Conservation (phyloP, 2,888 invertebrate species). For the Caenorhabditis doughertyi region DNA sequence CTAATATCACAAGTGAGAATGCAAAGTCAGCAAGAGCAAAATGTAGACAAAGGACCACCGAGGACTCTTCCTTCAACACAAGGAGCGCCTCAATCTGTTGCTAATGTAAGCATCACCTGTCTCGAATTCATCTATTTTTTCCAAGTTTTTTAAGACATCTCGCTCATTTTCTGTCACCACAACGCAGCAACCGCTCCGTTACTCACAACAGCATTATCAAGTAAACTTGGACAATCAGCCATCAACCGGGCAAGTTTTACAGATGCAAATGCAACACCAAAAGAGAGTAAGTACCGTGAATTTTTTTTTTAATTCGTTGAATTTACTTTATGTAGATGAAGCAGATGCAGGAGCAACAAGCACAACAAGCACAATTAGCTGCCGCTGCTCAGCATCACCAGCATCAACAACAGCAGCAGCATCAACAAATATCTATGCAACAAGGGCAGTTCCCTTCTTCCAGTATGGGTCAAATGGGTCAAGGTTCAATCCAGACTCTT, state of each 20-base stretch:
- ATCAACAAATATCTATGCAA: slow-evolving; percentile 19
- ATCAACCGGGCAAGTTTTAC: slow-evolving; percentile 69
- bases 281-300: slow-evolving; percentile 30
- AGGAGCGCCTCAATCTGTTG: background rate
- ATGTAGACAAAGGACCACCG: background rate
- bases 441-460: background rate
- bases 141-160: slow-evolving; percentile 32
- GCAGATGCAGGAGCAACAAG: slow-evolving; percentile 17
- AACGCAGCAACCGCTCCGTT: slow-evolving; percentile 26
- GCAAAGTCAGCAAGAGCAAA: slow-evolving; percentile 58
- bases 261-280: slow-evolving; percentile 67
- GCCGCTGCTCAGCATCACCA: slow-evolving; percentile 46
- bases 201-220: slow-evolving; percentile 43
- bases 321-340: slow-evolving; percentile 31
- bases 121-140: background rate
- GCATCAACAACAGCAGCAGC: slow-evolving; percentile 28
- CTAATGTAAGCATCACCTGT: slow-evolving; percentile 11
- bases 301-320: background rate
- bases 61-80: background rate
- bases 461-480: slow-evolving; percentile 7
- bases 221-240: slow-evolving; percentile 49
- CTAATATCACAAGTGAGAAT: slow-evolving; percentile 62
- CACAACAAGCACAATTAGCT: too few species aligned
- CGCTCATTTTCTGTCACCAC: slow-evolving; percentile 47
- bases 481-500: slow-evolving; percentile 2